phyloP scores from a whole-genome alignment of 1,140 invertebrate species.

The Neomicropteryx cornuta region DNA sequence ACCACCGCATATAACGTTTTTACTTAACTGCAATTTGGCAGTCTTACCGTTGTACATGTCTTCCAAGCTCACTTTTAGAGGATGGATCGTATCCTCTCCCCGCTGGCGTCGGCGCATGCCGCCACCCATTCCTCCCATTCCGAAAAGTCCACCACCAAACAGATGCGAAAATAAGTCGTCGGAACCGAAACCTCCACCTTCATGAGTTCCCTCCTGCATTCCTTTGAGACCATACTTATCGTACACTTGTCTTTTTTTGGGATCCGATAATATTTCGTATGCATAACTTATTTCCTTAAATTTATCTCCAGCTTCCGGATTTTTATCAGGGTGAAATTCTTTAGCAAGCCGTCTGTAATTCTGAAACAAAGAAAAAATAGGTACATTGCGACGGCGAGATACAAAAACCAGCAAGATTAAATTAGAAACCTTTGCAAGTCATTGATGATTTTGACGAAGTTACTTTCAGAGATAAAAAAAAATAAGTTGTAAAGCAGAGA shows the following conservation, averaged over 20 bases:
- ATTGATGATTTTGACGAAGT: not conserved
- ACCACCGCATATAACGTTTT: conserved; percentile 73
- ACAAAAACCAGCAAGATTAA: conserved; percentile 7
- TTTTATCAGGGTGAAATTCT: conserved; percentile 83
- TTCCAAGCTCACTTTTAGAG: conserved; percentile 71
- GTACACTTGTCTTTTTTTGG: conserved; percentile 58
- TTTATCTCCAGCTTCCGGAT: conserved; percentile 69
- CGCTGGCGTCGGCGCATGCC: conserved; percentile 36
- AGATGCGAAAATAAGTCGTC: conserved; percentile 55
- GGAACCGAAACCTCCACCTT: conserved; percentile 38
- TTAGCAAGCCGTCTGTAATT: conserved; percentile 76
- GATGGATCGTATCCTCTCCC: conserved; percentile 61
- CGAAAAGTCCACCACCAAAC: conserved; percentile 51
- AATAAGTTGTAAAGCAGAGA: conserved; percentile 7
- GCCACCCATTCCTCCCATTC: conserved; percentile 43
- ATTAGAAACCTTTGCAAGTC: conserved; percentile 5
- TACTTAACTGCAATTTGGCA: conserved; percentile 72
- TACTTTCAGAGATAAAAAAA: too few relatives aligned
- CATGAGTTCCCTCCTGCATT: conserved; percentile 58
- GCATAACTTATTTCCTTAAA: conserved; percentile 86
- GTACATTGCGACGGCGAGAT: not conserved
- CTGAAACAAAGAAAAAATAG: conserved; percentile 39
- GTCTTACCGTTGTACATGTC: conserved; percentile 86
- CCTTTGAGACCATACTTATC: conserved; percentile 71
- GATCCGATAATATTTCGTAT: conserved; percentile 71